Percentiles rank a stretch among this genome's conserved stretches.
phyloP scores from a whole-genome alignment of 1,140 invertebrate species.

The Patella vulgata region DNA sequence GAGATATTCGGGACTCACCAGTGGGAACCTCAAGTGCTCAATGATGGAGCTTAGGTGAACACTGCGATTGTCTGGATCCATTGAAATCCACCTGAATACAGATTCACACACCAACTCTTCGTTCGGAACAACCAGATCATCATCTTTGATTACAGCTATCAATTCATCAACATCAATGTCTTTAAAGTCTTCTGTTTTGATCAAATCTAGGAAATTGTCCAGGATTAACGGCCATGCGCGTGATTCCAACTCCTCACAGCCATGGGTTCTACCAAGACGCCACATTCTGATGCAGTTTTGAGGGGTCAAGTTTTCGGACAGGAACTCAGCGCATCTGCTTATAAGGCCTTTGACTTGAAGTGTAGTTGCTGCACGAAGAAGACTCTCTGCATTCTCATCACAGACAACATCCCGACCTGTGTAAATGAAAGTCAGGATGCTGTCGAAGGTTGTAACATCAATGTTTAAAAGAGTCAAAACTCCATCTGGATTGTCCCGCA shows the following conservation, averaged over 20 bases:
- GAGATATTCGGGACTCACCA: constrained; percentile 51
- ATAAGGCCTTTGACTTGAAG: constrained; percentile 49
- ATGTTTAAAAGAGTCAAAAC: constrained; percentile 43
- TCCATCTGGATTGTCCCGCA: constrained; percentile 47
- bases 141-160: constrained; percentile 43
- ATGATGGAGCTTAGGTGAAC: constrained; percentile 40
- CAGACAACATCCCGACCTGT: constrained; percentile 43
- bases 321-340: constrained; percentile 47
- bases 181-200: constrained; percentile 41
- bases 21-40: constrained; percentile 44
- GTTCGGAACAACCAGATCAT: constrained; percentile 45
- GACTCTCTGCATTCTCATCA: constrained; percentile 48
- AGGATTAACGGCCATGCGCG: constrained; percentile 45
- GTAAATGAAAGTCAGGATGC: constrained; percentile 52
- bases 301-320: constrained; percentile 36
- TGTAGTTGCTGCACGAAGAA: constrained; percentile 43
- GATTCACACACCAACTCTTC: constrained; percentile 54
- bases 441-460: constrained; percentile 45
- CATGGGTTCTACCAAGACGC: constrained; percentile 44
- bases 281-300: constrained; percentile 51
- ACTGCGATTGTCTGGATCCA: constrained; percentile 34
- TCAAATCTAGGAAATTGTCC: constrained; percentile 44
- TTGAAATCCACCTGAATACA: constrained; percentile 46
- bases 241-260: constrained; percentile 40
- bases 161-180: constrained; percentile 45